Base-by-base conservation (phyloP, 2,113 vertebrate genomes). In the Hydrochoerus hydrochaeris region DNA sequence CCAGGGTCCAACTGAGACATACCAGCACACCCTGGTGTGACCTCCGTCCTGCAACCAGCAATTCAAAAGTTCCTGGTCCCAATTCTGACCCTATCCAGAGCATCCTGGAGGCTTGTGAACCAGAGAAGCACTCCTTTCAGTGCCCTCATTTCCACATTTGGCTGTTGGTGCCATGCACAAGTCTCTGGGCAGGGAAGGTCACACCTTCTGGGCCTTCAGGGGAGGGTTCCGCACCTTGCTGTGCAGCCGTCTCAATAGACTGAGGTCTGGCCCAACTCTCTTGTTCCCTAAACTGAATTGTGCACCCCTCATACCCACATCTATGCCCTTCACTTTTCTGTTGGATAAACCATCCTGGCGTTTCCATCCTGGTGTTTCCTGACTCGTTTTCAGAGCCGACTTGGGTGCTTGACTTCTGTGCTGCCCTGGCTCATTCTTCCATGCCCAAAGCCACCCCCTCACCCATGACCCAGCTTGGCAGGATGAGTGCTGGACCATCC, bases 401-500 rank as follows among this genome's bases (percentile, higher is more conserved):
- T 26, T 28, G 11, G 38, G 24, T 5, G 5, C 41, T 7, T 44
- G 24, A 11, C 0, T 26, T 11, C 41, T 41, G 12, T 0, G 2
- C 71, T 75, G 41, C 71, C 71, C 71, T 26, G 41, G 5, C 67
- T 73, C 24, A 28, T 12, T 38, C n/a, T 9, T 1, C 58, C 4
- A 38, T 8, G 11, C 71, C 32, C 1, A 8, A 13, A 13, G 11
- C 2, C 3, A 57, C 57, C 86, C 16, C 82, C 54, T 24, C 5
- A 30, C 38, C 94, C 69, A 98, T 99, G 97, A 99, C 99, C 99
- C 98, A 41, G 92, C 98, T 97, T 95, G 99, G 91, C 0, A 57
- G 97, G 83, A 98, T 98, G 96, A 99, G 98, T 62, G 97, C 98
- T 0, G 98, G 91, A 38, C 98, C 97, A 78, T 96, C 98, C 95